phyloP scores from a whole-genome alignment of 2,797 vertebrate species.

The Enteromius anoplus region DNA sequence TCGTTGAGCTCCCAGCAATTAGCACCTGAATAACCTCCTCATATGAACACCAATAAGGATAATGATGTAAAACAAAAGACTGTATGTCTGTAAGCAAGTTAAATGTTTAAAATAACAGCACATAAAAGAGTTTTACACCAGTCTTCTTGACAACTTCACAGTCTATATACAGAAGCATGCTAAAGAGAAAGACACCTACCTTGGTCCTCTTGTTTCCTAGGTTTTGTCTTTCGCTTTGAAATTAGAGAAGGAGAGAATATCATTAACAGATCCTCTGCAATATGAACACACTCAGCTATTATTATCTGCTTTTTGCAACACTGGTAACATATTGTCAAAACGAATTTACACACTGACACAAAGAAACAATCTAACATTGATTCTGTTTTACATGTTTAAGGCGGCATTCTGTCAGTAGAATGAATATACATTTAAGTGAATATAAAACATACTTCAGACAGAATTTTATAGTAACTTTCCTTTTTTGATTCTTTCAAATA shows the following conservation, averaged over 20 bases:
- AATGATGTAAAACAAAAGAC: background rate
- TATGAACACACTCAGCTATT: constrained; percentile 22
- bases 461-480: background rate
- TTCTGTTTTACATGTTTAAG: background rate
- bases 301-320: background rate
- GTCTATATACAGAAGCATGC: constrained; percentile 6
- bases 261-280: background rate
- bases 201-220: constrained; percentile 59
- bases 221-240: constrained; percentile 67
- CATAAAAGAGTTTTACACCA: background rate
- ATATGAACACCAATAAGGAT: background rate
- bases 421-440: background rate
- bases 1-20: background rate
- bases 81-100: background rate
- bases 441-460: background rate
- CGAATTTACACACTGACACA: constrained; percentile 10
- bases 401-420: background rate
- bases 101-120: background rate
- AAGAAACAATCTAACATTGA: background rate
- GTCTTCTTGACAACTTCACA: background rate
- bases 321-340: background rate
- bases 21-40: background rate
- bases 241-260: constrained; percentile 22
- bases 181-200: constrained; percentile 68
- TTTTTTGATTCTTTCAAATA: background rate